Conservation (phyloP, 2,797 vertebrate species). For the Eulemur coronatus region DNA sequence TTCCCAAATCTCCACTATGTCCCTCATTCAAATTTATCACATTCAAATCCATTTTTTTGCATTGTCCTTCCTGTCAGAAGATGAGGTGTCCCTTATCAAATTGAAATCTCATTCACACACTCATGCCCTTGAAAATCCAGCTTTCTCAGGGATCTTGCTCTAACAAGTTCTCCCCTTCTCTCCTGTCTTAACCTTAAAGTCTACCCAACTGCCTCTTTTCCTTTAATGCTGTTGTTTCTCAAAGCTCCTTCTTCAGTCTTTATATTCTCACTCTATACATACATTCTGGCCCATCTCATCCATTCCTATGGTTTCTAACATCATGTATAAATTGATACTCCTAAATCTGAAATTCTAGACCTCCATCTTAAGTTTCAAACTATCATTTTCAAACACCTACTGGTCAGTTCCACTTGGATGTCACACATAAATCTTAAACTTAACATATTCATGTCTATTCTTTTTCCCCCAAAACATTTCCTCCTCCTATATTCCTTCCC, state of each 20-base stretch:
- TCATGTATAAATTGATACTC: background rate
- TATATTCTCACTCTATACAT: background rate
- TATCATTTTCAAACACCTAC: conserved; percentile 12
- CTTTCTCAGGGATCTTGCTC: background rate
- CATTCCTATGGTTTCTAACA: background rate
- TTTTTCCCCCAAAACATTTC: background rate
- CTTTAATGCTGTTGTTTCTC: background rate
- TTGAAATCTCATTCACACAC: background rate
- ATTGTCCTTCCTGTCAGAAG: background rate
- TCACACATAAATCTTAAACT: conserved; percentile 2
- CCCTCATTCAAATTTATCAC: background rate
- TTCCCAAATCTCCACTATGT: background rate
- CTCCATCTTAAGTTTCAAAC: background rate
- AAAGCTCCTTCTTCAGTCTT: background rate
- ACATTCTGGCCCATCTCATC: background rate
- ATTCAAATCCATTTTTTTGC: background rate
- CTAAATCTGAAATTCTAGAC: conserved; percentile 23
- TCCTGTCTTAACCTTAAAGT: background rate
- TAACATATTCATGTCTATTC: background rate
- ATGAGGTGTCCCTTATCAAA: background rate
- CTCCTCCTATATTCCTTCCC: background rate
- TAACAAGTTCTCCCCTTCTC: background rate
- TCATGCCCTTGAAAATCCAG: background rate
- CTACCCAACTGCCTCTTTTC: background rate
- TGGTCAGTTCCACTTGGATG: background rate